A percentile compares a stretch with the other conserved stretches of the same genome.
phyloP scores from a whole-genome alignment of 2,888 invertebrate genomes.

The Ophraella communa region DNA sequence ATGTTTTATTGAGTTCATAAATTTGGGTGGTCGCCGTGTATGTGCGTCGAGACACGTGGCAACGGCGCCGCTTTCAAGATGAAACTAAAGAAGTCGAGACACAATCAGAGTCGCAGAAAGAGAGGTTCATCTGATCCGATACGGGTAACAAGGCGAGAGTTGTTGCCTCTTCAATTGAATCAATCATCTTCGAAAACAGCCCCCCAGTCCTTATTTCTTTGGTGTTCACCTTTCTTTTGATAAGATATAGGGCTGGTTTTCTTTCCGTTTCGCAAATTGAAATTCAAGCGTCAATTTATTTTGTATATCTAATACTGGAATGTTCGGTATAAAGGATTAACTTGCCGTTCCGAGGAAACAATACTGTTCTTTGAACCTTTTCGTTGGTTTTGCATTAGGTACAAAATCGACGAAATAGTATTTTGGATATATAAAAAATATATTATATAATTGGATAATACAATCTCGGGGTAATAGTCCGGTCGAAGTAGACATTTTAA shows the following conservation, averaged over 20 bases:
- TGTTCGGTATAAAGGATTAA: not conserved
- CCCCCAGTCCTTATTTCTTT: conserved; percentile 9
- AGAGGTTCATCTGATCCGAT: conserved; percentile 42
- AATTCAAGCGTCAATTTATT: not conserved
- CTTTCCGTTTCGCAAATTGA: not conserved
- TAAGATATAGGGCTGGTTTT: conserved; percentile 15
- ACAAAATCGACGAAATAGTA: too few relatives aligned
- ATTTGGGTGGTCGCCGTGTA: too few relatives aligned
- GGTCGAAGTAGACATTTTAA: too few relatives aligned
- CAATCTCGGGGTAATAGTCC: too few relatives aligned
- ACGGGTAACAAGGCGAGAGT: conserved; percentile 21
- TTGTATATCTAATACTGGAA: not conserved
- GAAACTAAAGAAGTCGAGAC: conserved; percentile 44
- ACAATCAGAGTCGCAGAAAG: conserved; percentile 41
- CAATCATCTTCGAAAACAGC: conserved; percentile 27
- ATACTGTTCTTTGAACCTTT: too few relatives aligned
- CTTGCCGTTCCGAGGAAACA: too few relatives aligned
- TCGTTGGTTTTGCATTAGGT: too few relatives aligned
- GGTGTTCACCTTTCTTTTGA: conserved; percentile 26
- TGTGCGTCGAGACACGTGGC: too few relatives aligned
- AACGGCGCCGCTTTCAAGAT: not conserved
- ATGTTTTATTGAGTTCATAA: too few relatives aligned
- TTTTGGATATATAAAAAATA: too few relatives aligned
- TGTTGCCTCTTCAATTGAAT: conserved; percentile 27
- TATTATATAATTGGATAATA: too few relatives aligned